Evolutionary conservation across 1,140 invertebrate species (phyloP), one percentile per base, ranked within the genome.

Genomic region (Pogonomyrmex barbatus): DNA sequence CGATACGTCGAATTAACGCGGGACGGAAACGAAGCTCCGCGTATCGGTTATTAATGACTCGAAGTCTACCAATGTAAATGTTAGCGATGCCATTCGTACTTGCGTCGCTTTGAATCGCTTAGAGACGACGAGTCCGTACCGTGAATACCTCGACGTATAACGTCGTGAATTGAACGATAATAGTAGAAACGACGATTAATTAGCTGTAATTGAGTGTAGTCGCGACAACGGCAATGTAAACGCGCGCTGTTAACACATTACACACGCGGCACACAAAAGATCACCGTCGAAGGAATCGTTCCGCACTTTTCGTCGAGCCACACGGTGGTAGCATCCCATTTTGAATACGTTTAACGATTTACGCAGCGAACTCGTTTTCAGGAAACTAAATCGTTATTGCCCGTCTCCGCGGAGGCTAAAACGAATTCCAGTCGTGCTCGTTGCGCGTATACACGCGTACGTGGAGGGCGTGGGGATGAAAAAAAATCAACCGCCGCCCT

Each of bases 1-100:
- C 92, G 93, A 93, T 94, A 93, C 91, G 91, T 93, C 90, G 90
- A 92, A 92, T 93, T 93, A 92, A 89, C 89, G 85, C 82, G 86
- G 63, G 87, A 87, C 85, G 88, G 82, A 85, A 91, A 91, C 89
- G 85, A 79, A 65, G 75, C 87, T 78, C 87, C 81, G 77, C 78
- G 81, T 85, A 92, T 92, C 89, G 89, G 91, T 93, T 93, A 93
- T 91, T 90, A 93, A 92, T 90, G 89, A 92, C 84, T 86, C 63
- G 36, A 85, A 54, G 50, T 79, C 68, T 87, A 82, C 89, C 91
- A 91, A 88, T 90, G 86, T 84, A 82, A 89, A 90, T 71, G 75
- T 88, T 56, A 52, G 30, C 68, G 81, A 79, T 82, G 63, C 85
- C 73, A 42, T 52, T 77, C 17, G 50, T 71, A 85, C 86, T 86